Evolutionary conservation across 2,888 invertebrate species (phyloP), one percentile per base, ranked within the genome.

Genomic region (Toxonevra muliebris): DNA sequence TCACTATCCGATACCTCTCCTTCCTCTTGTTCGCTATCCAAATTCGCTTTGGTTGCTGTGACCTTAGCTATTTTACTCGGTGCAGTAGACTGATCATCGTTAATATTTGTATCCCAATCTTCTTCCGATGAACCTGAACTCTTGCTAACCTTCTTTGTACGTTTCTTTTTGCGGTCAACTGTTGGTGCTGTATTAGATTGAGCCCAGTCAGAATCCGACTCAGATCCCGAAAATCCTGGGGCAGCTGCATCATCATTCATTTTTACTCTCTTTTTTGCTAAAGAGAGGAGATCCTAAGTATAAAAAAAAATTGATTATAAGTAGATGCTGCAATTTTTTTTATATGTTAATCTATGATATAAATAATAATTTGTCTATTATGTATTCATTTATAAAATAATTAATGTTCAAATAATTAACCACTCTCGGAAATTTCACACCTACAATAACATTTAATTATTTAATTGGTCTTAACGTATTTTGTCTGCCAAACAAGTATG

Each of bases 1-100:
- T 89, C 79, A 9, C 88, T 89, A 77, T 91, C 91, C 11, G 90
- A 94, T 0, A 96, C 95, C 86, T 96, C 96, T 41, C 92, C 94
- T 88, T 95, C 95, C 84, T 95, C 94, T 0, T 92, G 92, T 78
- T 95, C 94, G 30, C 74, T 76, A 1, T 57, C 69, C 2, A 41
- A 40, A 82, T 76, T 70, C 85, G 85, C 58, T 81, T 85, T 84
- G 73, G 76, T 60, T 53, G 50, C 61, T 52, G 59, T 59, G 59
- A 71, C 69, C 53, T 66, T 65, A 4, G 64, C 61, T 17, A 69
- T 64, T n/a, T 73, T 66, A 54, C 65, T 80, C 45, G 76, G 76
- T 61, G 83, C 85, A 41, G 86, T 85, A 0, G 79, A 79, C 20
- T 83, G 80, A 48, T 71, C 75, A 69, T 78, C 76, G 1, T 79